phyloP scores from a whole-genome alignment of 2,888 invertebrate species.

The Hirtodrosophila confusa region DNA sequence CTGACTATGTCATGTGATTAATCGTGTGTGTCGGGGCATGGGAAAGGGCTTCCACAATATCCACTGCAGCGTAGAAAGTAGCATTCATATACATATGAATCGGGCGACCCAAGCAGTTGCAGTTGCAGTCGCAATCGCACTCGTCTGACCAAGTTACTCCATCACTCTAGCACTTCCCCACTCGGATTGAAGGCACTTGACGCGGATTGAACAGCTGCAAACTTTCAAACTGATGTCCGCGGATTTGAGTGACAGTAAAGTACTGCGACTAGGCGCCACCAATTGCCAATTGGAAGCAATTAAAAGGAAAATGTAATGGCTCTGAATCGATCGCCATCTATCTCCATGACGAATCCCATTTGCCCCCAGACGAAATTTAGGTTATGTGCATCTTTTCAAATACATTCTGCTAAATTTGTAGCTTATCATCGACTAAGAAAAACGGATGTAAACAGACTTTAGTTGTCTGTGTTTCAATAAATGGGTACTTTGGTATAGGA shows the following conservation, averaged over 20 bases:
- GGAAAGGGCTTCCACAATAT: slow-evolving; percentile 54
- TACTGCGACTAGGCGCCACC: slow-evolving; percentile 40
- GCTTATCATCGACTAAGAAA: no score
- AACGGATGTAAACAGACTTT: background rate
- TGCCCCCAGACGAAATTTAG: slow-evolving; percentile 58
- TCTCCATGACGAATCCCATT: slow-evolving; percentile 45
- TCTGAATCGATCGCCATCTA: slow-evolving; percentile 33
- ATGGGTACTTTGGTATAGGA: no score
- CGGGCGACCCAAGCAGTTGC: slow-evolving; percentile 9
- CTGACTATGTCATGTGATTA: slow-evolving; percentile 65
- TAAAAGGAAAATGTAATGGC: slow-evolving; percentile 45
- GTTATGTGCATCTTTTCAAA: slow-evolving; percentile 55
- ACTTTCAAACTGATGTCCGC: slow-evolving; percentile 52
- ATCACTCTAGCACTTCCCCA: slow-evolving; percentile 2
- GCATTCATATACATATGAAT: slow-evolving; percentile 73
- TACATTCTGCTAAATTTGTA: slow-evolving; percentile 16
- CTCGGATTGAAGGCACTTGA: slow-evolving; percentile 51
- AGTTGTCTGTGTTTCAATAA: no score
- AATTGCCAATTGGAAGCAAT: slow-evolving; percentile 62
- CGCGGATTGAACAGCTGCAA: slow-evolving; percentile 46
- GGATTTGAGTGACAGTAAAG: slow-evolving; percentile 46
- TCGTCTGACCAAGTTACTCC: slow-evolving; percentile 26
- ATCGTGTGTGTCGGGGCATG: slow-evolving; percentile 69
- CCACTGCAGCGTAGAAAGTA: slow-evolving; percentile 64
- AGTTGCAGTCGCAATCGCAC: background rate